Conservation (phyloP, 2,797 vertebrate genomes). For the Pipistrellus pipistrellus region DNA sequence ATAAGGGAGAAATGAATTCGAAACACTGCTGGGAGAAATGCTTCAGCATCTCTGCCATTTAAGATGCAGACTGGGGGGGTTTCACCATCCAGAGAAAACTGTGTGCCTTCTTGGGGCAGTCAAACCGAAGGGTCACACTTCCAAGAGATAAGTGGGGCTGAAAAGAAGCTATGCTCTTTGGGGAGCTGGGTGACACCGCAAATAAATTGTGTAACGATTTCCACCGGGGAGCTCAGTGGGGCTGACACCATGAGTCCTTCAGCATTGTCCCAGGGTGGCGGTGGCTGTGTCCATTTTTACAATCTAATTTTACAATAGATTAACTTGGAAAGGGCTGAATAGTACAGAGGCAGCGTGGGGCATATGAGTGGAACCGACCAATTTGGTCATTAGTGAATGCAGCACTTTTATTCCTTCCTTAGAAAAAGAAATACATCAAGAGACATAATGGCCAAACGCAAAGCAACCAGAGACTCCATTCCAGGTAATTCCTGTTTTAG, state of each 20-base stretch:
- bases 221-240: constrained; percentile 66
- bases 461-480: constrained; percentile 2
- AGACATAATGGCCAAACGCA: constrained; percentile 80
- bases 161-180: constrained; percentile 82
- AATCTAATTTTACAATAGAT: constrained; percentile 89
- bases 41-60: constrained; percentile 89
- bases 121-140: constrained; percentile 84
- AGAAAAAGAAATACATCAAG: constrained; percentile 78
- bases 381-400: constrained; percentile 75
- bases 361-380: constrained; percentile 75
- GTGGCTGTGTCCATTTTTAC: constrained; percentile 85
- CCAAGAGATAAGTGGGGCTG: constrained; percentile 81
- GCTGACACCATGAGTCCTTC: constrained; percentile 78
- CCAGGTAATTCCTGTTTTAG: constrained; percentile 74
- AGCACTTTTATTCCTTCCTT: constrained; percentile 53
- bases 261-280: constrained; percentile 80
- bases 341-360: constrained; percentile 70
- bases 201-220: constrained; percentile 82
- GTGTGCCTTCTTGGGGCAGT: constrained; percentile 85
- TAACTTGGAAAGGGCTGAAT: constrained; percentile 84
- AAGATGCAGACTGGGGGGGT: constrained; percentile 79
- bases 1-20: constrained; percentile 88
- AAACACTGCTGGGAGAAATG: constrained; percentile 83
- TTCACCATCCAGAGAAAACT: constrained; percentile 87
- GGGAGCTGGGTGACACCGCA: constrained; percentile 79